Percentiles rank a stretch among this genome's conserved stretches.
Evolutionary conservation across 2,113 vertebrate genomes (phyloP).

Genomic region (Lepisosteus oculatus): DNA sequence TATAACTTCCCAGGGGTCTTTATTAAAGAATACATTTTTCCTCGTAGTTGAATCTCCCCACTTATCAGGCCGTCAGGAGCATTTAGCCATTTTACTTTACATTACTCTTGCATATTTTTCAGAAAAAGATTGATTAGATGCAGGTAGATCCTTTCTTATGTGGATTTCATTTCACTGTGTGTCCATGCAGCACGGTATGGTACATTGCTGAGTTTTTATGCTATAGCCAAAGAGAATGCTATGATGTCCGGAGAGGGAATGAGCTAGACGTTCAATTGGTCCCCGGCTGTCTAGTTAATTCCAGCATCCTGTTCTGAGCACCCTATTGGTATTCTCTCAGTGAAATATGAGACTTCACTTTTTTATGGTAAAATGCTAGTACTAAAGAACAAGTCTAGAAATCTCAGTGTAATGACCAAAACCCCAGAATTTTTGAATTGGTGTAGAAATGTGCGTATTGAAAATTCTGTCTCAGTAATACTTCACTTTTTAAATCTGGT

Average conservation of each 20-base stretch:
- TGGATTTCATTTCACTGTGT: no score
- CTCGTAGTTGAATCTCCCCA: no score
- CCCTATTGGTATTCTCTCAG: slow-evolving; percentile 31
- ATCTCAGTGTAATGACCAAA: slow-evolving; percentile 21
- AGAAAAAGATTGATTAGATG: no score
- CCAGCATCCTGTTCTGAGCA: slow-evolving; percentile 8
- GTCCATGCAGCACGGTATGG: not conserved
- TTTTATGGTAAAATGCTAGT: slow-evolving; percentile 30
- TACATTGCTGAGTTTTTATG: not conserved
- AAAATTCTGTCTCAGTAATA: slow-evolving; percentile 24
- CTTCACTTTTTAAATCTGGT: no score
- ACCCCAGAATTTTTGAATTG: slow-evolving; percentile 26
- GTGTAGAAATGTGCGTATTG: slow-evolving; percentile 11
- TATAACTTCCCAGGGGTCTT: no score
- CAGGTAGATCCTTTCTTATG: no score
- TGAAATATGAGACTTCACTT: slow-evolving; percentile 12
- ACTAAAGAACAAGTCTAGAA: slow-evolving; percentile 33
- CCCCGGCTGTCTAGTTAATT: slow-evolving; percentile 29
- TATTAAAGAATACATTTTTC: no score
- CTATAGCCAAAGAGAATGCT: not conserved
- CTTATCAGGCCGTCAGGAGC: no score
- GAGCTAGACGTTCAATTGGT: slow-evolving; percentile 21
- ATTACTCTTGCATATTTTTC: no score
- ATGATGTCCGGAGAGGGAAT: not conserved
- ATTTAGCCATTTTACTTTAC: no score